Base-by-base conservation (phyloP, 2,113 vertebrate species). In the Pollachius pollachius region DNA sequence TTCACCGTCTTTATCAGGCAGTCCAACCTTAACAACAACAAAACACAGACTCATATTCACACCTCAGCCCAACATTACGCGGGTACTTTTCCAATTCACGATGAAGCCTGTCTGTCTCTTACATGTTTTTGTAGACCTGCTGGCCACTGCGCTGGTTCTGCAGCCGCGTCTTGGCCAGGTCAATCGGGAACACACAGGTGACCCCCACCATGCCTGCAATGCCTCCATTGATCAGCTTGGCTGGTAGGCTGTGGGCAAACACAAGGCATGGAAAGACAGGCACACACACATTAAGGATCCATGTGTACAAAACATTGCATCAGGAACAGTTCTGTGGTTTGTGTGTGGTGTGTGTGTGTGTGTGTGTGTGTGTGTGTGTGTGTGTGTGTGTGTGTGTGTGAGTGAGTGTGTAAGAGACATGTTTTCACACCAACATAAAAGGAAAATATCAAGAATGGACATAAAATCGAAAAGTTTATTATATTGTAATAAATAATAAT, bases 121-220 rank as follows among this genome's bases (percentile, higher is more conserved):
- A 95, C 94, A 94, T 94, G 87, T 80, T 95, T 74, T 72, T 93
- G 83, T 95, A 95, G 23, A 93, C 76, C 70, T 87, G 90, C 75
- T 94, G 92, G 37, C 90, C 92, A 1, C 78, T 89, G 72, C 93
- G 90, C 64, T 95, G 93, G 83, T 95, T 95, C 84, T 95, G 94
- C 64, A 95, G 73, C 17, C 94, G 88, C 15, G 94, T 95, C 81
- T 95, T 95, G 74, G 92, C 92, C 70, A 95, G 89, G 74, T 95
- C 94, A 3, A 95, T 91, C 25, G 93, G 94, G 70, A 95, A 95
- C 76, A 95, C 92, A 80, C 94, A 95, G 71, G 94, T 94, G 67
- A 95, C 93, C 60, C 94, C 94, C 2, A 94, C 93, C 60, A 94
- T 87, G 64, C 94, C 94, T 48, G 94, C 94, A 67, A 92, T 77